Percentiles rank a stretch among this genome's conserved stretches.
phyloP scores from a whole-genome alignment of 2,888 invertebrate genomes.

The Lobophora halterata region DNA sequence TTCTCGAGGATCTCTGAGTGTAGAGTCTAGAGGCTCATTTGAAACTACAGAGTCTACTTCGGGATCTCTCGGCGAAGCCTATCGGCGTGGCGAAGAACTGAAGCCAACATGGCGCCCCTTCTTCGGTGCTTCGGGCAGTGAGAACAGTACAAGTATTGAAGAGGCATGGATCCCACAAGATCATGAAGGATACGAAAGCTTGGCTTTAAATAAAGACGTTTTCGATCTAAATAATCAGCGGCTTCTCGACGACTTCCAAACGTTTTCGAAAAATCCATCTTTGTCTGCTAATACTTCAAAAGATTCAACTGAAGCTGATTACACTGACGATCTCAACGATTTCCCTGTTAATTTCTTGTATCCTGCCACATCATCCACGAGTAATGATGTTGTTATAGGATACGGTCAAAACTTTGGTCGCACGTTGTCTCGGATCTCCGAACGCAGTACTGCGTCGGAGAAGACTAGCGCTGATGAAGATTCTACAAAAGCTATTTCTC shows the following conservation, averaged over 20 bases:
- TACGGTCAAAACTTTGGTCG: constrained; percentile 88
- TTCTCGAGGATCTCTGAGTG: constrained; percentile 82
- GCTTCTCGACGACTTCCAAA: constrained; percentile 72
- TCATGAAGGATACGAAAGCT: constrained; percentile 82
- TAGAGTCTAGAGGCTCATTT: constrained; percentile 86
- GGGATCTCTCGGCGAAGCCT: constrained; percentile 86
- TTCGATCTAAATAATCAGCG: constrained; percentile 72
- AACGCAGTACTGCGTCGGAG: constrained; percentile 93
- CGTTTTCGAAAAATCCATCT: constrained; percentile 74
- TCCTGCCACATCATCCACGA: constrained; percentile 82
- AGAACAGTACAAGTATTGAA: constrained; percentile 92
- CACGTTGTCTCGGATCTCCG: constrained; percentile 92
- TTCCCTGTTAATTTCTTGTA: constrained; percentile 88
- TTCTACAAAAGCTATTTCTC: constrained; percentile 91
- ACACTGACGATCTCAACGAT: constrained; percentile 88
- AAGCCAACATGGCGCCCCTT: constrained; percentile 92
- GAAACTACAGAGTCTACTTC: constrained; percentile 88
- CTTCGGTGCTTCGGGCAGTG: constrained; percentile 87
- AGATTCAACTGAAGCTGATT: constrained; percentile 82
- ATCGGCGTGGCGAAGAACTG: constrained; percentile 85
- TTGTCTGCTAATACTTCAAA: constrained; percentile 73
- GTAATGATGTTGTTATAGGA: constrained; percentile 85
- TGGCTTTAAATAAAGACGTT: constrained; percentile 71
- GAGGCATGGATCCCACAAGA: constrained; percentile 91
- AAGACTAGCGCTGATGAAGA: constrained; percentile 93